These are phyloP conservation scores for Siphamia tubifer DNA, from an alignment of 2,113 vertebrate genomes.

Conservation along the genomic window DNA sequence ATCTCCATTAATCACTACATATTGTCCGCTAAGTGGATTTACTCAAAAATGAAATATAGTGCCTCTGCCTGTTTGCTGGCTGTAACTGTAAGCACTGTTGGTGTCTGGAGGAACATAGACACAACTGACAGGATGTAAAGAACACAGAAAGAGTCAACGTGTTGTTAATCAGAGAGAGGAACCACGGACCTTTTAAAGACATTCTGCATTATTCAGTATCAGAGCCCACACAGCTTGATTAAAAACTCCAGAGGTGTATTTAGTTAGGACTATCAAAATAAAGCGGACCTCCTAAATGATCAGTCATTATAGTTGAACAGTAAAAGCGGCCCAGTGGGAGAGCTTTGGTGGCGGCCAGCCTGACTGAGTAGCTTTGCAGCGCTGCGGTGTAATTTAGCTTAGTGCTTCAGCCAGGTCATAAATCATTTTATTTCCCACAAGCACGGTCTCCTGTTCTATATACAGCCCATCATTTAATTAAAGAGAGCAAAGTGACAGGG, in stretches of 20 bases:
- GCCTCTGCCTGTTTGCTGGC: slow-evolving; percentile 22
- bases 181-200: slow-evolving; percentile 18
- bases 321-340: slow-evolving; percentile 27
- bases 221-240: not conserved
- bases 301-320: slow-evolving; percentile 8
- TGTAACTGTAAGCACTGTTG: slow-evolving; percentile 36
- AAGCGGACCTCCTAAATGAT: slow-evolving; percentile 40
- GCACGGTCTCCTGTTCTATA: slow-evolving; percentile 70
- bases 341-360: slow-evolving; percentile 31
- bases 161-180: not conserved
- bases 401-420: slow-evolving; percentile 78
- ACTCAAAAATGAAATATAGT: slow-evolving; percentile 53
- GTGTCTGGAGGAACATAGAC: slow-evolving; percentile 17
- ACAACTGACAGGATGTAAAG: slow-evolving; percentile 18
- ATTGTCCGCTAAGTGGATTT: slow-evolving; percentile 72
- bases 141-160: slow-evolving; percentile 10
- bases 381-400: slow-evolving; percentile 81
- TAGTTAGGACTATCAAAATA: slow-evolving; percentile 18
- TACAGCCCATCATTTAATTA: slow-evolving; percentile 83
- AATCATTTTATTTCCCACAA: slow-evolving; percentile 81
- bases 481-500: slow-evolving; percentile 76
- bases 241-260: not conserved
- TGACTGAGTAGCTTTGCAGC: slow-evolving; percentile 73
- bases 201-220: not conserved
- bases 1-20: slow-evolving; percentile 57